Evolutionary conservation across 2,888 invertebrate species (phyloP).

Genomic region (Conomelus anceps): DNA sequence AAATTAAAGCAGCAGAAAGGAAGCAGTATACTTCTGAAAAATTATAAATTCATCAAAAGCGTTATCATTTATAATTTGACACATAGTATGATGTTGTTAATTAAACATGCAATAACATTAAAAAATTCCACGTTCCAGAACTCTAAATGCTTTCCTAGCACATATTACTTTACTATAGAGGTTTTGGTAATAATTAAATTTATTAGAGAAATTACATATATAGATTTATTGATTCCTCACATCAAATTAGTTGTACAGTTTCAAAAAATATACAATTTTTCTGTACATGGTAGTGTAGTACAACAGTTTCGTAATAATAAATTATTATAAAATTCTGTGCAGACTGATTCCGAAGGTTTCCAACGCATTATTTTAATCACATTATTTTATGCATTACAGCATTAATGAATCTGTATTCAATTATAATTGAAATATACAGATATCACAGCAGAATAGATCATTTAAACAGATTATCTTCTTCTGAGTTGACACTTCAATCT

Average conservation of each 20-base stretch:
- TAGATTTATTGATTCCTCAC: neutral
- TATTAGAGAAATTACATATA: neutral
- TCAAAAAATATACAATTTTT: neutral
- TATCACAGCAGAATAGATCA: neutral
- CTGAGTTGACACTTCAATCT: neutral
- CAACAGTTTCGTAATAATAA: neutral
- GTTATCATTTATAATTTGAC: too few species aligned
- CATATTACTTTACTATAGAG: too few species aligned
- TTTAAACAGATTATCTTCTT: neutral
- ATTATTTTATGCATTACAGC: too few species aligned
- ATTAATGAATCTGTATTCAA: too few species aligned
- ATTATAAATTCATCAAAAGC: too few species aligned
- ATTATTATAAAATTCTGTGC: neutral
- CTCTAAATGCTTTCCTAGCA: too few species aligned
- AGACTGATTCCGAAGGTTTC: neutral
- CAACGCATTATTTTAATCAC: neutral
- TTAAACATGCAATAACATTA: too few species aligned
- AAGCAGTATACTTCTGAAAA: too few species aligned
- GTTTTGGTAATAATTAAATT: neutral
- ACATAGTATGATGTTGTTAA: too few species aligned
- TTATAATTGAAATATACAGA: too few species aligned
- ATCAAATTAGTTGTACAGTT: neutral
- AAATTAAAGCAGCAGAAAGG: too few species aligned
- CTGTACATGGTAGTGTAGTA: neutral
- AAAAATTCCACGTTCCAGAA: too few species aligned